These are phyloP conservation scores for Diloba caeruleocephala DNA, from an alignment of 2,888 invertebrate genomes.

Conservation along the genomic window DNA sequence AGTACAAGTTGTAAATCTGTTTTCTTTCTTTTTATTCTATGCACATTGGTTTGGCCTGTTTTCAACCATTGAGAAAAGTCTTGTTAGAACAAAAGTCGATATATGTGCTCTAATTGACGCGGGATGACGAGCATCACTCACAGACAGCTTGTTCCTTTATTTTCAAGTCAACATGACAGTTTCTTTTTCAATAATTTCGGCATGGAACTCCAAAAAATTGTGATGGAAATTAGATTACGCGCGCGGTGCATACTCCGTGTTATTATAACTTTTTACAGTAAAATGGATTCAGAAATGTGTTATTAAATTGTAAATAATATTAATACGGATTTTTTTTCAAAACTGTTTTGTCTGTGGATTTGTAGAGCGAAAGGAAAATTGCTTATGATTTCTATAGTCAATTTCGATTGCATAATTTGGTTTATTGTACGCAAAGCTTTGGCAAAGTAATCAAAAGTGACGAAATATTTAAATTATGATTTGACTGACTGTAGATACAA, in stretches of 20 bases:
- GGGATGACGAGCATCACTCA: slow-evolving; percentile 36
- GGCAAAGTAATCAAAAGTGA: no score
- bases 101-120: slow-evolving; percentile 28
- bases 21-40: slow-evolving; percentile 1
- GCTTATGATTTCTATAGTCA: slow-evolving; percentile 13
- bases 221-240: slow-evolving; percentile 67
- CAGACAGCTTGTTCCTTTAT: slow-evolving; percentile 12
- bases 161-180: slow-evolving; percentile 9
- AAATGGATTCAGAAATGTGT: slow-evolving; percentile 33
- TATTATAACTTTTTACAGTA: slow-evolving; percentile 48
- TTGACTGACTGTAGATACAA: no score
- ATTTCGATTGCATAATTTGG: neutral
- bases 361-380: slow-evolving; percentile 9
- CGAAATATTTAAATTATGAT: no score
- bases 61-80: neutral
- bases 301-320: slow-evolving; percentile 47
- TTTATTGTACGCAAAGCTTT: no score
- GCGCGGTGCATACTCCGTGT: slow-evolving; percentile 55
- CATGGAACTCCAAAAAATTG: slow-evolving; percentile 50
- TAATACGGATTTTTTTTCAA: slow-evolving; percentile 21
- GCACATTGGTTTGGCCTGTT: no score
- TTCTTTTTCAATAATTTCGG: slow-evolving; percentile 17
- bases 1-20: no score
- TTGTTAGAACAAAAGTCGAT: neutral
- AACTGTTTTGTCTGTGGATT: slow-evolving; percentile 9